phyloP scores from a whole-genome alignment of 2,888 invertebrate genomes.

The Sesia apiformis region DNA sequence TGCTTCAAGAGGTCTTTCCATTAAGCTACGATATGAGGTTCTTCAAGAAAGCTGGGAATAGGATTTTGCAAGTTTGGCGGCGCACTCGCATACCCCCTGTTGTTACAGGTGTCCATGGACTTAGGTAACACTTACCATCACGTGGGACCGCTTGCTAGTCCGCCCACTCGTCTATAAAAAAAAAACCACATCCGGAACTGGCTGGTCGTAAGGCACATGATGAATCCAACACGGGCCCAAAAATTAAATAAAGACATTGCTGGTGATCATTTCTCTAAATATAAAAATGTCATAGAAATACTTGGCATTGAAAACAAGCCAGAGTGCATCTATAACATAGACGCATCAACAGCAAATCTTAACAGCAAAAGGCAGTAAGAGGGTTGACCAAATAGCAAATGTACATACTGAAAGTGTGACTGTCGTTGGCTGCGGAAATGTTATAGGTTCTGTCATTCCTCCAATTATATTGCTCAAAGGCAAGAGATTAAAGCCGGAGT shows the following conservation, averaged over 20 bases:
- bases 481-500: slow-evolving; percentile 11
- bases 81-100: too few species aligned
- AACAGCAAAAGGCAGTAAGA: slow-evolving; percentile 7
- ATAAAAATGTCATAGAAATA: slow-evolving; percentile 8
- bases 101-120: too few species aligned
- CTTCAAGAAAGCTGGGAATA: too few species aligned
- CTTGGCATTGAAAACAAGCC: slow-evolving; percentile 13
- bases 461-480: slow-evolving; percentile 12
- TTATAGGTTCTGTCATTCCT: slow-evolving; percentile 7
- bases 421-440: slow-evolving; percentile 8
- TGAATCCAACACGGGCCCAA: too few species aligned
- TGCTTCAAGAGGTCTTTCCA: too few species aligned
- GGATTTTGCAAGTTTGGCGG: too few species aligned
- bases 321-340: slow-evolving; percentile 13
- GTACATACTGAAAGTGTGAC: slow-evolving; percentile 9
- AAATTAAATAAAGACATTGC: slow-evolving; percentile 16
- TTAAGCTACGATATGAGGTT: too few species aligned
- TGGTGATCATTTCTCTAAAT: slow-evolving; percentile 12
- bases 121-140: too few species aligned
- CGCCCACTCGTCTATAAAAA: too few species aligned
- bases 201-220: too few species aligned
- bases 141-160: too few species aligned
- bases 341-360: slow-evolving; percentile 7
- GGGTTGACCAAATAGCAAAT: slow-evolving; percentile 11
- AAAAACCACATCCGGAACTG: slow-evolving; percentile 10